Percentiles rank a stretch among this genome's conserved stretches.
These are phyloP conservation scores for Mimumesa dahlbomi DNA, from an alignment of 2,888 invertebrate genomes.

Conservation along the genomic window DNA sequence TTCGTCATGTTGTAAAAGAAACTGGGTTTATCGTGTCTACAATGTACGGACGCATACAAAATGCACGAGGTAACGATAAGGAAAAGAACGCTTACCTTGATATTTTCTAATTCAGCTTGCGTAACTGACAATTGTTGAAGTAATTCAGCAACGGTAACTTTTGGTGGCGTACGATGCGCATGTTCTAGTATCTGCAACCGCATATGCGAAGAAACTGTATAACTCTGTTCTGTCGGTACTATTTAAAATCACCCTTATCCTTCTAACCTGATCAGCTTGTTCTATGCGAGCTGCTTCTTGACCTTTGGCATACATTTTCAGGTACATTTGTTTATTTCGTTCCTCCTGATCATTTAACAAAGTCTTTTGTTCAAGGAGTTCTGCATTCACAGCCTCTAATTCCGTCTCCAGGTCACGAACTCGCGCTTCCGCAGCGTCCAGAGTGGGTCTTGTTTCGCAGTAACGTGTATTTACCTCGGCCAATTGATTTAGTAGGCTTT, in stretches of 20 bases:
- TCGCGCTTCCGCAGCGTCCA: conserved; percentile 86
- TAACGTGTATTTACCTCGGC: conserved; percentile 89
- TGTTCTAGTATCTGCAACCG: conserved; percentile 69
- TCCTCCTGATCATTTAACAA: conserved; percentile 86
- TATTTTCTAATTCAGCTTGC: conserved; percentile 92
- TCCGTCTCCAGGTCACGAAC: conserved; percentile 87
- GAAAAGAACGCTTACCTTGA: conserved; percentile 86
- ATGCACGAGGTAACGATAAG: no score
- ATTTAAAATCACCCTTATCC: no score
- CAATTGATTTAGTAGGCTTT: conserved; percentile 86
- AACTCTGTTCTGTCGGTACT: no score
- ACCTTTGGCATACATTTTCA: conserved; percentile 92
- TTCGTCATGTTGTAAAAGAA: no score
- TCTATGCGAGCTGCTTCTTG: conserved; percentile 89
- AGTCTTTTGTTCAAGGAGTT: conserved; percentile 86
- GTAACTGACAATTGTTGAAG: conserved; percentile 91
- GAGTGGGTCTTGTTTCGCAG: conserved; percentile 88
- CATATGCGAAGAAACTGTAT: not conserved
- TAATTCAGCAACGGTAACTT: conserved; percentile 90
- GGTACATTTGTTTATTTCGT: conserved; percentile 88
- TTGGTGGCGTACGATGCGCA: conserved; percentile 81
- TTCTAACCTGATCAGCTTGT: conserved; percentile 85
- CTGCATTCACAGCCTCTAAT: conserved; percentile 86
- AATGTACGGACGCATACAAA: no score
- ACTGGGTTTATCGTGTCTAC: no score